Base-by-base conservation (phyloP, 2,113 vertebrate species). In the Nibea coibor region DNA sequence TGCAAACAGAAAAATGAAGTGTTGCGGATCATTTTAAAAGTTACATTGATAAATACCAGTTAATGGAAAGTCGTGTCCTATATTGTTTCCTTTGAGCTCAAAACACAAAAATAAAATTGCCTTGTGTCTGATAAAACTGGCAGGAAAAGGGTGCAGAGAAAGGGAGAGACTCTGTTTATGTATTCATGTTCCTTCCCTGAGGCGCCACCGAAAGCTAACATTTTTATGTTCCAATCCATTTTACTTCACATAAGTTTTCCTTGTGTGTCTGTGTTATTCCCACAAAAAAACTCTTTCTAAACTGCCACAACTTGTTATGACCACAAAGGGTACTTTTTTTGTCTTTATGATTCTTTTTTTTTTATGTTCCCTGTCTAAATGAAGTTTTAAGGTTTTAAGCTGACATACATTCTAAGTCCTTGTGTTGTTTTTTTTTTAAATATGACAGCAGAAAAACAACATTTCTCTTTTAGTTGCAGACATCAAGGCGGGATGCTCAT, bases 391-490 rank as follows among this genome's bases (percentile, higher is more conserved):
- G 65, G 26, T 69, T 80, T 80, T 54, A 73, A 58, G 65, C n/a
- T 76, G 78, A 63, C 54, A 63, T 24, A 45, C 56, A 70, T 75
- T 75, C 81, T 26, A 81, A 79, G 42, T 35, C 54, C 28, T 28
- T 57, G 31, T 75, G 65, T 83, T 77, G 3, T 76, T 89, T 70
- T 43, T 70, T 43, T 67, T 64, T 43, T 42, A 68, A 78, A 54
- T 28, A 31, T 76, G 80, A 79, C 64, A 78, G 69, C 9, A 71
- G 28, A 42, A 87, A 88, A 81, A 62, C 61, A 86, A 82, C 31
- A 76, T 80, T 57, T 77, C 28, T 39, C 65, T 78, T 80, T 81
- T 31, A 48, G 39, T 43, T 79, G 51, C 31, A 72, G 39, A 86
- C 61, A 80, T 83, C 35, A 77, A 75, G 45, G 78, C 35, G 7